Evolutionary conservation across 2,888 invertebrate genomes (phyloP).

Genomic region (Sycophila texana): DNA sequence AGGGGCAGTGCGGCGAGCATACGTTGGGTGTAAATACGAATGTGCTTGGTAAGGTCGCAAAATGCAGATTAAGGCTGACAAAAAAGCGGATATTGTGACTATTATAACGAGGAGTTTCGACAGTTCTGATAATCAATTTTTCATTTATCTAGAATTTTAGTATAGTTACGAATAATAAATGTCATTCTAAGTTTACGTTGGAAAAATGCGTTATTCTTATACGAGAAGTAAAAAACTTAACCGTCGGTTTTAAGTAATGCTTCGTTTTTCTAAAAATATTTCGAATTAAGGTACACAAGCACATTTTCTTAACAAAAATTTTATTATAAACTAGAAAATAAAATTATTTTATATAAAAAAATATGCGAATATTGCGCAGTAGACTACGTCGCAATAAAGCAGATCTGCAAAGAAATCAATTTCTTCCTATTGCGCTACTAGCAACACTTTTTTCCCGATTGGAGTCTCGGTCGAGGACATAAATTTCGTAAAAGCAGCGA

Average conservation of each 20-base stretch:
- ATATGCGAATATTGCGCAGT: neutral
- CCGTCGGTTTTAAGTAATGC: neutral
- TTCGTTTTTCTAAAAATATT: too few species aligned
- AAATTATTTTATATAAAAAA: neutral
- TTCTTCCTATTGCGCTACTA: slow-evolving; percentile 4
- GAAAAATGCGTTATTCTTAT: neutral
- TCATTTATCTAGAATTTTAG: slow-evolving; percentile 1
- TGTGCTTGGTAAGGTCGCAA: slow-evolving; percentile 35
- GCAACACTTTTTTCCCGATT: neutral
- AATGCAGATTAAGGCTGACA: neutral
- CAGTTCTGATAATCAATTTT: slow-evolving; percentile 24
- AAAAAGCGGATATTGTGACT: slow-evolving; percentile 14
- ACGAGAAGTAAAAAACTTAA: neutral
- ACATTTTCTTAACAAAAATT: neutral
- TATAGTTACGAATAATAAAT: neutral
- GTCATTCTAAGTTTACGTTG: slow-evolving; percentile 36
- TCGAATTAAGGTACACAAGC: too few species aligned
- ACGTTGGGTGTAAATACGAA: slow-evolving; percentile 1
- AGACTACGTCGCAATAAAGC: neutral
- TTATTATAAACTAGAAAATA: neutral
- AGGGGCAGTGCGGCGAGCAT: neutral
- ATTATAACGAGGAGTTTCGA: slow-evolving; percentile 26
- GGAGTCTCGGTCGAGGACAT: neutral
- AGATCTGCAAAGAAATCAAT: slow-evolving; percentile 6
- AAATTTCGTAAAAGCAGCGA: slow-evolving; percentile 18